These are phyloP conservation scores for Hyperopisus bebe DNA, from an alignment of 2,113 vertebrate genomes.

Conservation along the genomic window DNA sequence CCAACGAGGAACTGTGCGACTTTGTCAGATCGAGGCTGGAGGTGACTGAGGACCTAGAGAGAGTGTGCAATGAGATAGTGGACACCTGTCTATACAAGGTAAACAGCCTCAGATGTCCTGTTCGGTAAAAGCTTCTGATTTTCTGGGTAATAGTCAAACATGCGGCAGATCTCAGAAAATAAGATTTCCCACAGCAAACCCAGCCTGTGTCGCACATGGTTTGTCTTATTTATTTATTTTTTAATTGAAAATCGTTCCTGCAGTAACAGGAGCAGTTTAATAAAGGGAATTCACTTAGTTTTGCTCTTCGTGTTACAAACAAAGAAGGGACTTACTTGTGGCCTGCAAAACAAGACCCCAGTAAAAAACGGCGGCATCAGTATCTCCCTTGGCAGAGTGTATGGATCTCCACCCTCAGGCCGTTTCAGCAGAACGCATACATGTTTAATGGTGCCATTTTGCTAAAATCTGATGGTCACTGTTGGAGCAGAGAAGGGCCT, in stretches of 20 bases:
- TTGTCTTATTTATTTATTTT: not conserved
- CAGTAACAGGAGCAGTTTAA: not conserved
- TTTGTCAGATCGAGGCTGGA: slow-evolving; percentile 82
- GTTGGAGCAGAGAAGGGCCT: not conserved
- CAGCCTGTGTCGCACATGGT: not conserved
- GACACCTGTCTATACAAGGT: slow-evolving; percentile 95
- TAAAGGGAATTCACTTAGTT: not conserved
- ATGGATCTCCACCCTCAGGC: not conserved
- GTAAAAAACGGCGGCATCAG: not conserved
- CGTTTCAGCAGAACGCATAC: not conserved
- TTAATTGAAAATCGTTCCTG: not conserved
- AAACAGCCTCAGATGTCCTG: not conserved
- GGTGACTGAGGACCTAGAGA: slow-evolving; percentile 83
- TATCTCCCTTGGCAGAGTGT: not conserved
- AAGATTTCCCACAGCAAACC: not conserved
- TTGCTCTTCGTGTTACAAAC: not conserved
- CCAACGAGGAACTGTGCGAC: slow-evolving; percentile 85
- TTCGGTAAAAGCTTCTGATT: not conserved
- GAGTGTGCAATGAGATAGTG: slow-evolving; percentile 86
- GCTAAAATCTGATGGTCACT: not conserved
- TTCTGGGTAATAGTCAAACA: not conserved
- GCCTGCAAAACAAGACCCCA: not conserved
- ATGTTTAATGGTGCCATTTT: not conserved
- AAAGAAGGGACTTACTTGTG: not conserved
- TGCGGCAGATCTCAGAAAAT: not conserved